phyloP scores from a whole-genome alignment of 53 echinoderm and acorn worm species.

The Stichopus horrens region DNA sequence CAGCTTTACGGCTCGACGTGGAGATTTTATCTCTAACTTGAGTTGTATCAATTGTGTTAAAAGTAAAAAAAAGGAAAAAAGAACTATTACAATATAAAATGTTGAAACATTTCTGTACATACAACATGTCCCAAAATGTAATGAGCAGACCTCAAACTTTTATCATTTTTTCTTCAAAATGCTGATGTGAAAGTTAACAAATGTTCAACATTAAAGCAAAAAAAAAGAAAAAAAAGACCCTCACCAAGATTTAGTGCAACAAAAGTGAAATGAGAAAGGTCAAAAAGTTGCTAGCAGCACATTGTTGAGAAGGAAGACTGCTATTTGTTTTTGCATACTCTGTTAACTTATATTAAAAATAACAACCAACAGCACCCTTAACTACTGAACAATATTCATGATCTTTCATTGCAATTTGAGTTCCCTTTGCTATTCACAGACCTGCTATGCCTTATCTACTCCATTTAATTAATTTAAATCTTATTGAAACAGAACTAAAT shows the following conservation, averaged over 20 bases:
- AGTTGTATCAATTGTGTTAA: background rate
- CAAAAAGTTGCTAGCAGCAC: slow-evolving; percentile 22
- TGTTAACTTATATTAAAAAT: background rate
- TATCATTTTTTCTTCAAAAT: background rate
- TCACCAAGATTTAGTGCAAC: background rate
- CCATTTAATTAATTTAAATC: too few species aligned
- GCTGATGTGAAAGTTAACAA: too few species aligned
- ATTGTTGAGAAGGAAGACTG: slow-evolving; percentile 36
- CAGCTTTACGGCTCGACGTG: background rate
- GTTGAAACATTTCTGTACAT: slow-evolving; percentile 4
- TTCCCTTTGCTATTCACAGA: too few species aligned
- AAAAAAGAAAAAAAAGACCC: background rate
- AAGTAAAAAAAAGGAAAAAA: background rate
- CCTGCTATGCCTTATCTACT: too few species aligned
- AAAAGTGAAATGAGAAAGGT: background rate
- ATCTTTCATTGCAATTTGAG: too few species aligned
- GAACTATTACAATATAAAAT: background rate
- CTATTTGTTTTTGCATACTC: slow-evolving; percentile 9
- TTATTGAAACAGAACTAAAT: too few species aligned
- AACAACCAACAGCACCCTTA: too few species aligned
- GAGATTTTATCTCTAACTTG: background rate
- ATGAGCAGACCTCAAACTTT: background rate
- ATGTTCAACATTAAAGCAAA: too few species aligned
- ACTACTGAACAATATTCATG: too few species aligned
- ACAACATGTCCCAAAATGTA: background rate